Percentiles rank a stretch among this genome's conserved stretches.
Evolutionary conservation across 1,140 invertebrate species (phyloP).

Genomic region (Trinorchestia longiramus): DNA sequence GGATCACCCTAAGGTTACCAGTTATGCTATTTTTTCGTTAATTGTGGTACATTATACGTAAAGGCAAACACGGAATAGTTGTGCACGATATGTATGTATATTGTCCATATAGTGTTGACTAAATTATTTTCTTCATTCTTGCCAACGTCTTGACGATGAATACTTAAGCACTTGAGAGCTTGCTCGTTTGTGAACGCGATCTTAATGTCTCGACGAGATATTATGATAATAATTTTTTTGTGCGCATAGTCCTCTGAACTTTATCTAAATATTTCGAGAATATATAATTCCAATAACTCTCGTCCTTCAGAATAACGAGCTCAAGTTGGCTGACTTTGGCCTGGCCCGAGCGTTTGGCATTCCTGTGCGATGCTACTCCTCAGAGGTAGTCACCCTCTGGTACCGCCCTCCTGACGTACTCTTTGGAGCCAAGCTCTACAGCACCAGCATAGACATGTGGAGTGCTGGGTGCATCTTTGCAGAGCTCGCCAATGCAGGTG

Average conservation of each 20-base stretch:
- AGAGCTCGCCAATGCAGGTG: constrained; percentile 81
- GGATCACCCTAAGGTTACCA: no score
- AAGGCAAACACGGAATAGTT: no score
- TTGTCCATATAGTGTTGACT: no score
- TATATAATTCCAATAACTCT: not conserved
- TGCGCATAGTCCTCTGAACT: not conserved
- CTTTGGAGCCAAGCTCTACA: constrained; percentile 99
- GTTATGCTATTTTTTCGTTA: no score
- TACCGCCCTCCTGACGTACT: constrained; percentile 95
- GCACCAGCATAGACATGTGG: constrained; percentile 99
- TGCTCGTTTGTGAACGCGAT: not conserved
- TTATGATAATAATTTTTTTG: not conserved
- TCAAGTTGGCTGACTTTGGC: constrained; percentile 99
- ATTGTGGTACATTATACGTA: no score
- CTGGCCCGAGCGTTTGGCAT: constrained; percentile 98
- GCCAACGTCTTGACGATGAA: no score
- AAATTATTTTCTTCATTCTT: no score
- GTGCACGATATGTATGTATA: no score
- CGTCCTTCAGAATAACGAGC: constrained; percentile 79
- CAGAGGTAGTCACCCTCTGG: constrained; percentile 96
- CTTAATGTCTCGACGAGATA: constrained; percentile 29
- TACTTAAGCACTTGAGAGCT: no score
- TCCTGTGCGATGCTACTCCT: constrained; percentile 98
- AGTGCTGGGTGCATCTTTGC: constrained; percentile 99
- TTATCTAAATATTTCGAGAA: no score